Percentiles rank a stretch among this genome's conserved stretches.
These are phyloP conservation scores for Sebastes cheni DNA, from an alignment of 2,797 vertebrate genomes.

Conservation along the genomic window DNA sequence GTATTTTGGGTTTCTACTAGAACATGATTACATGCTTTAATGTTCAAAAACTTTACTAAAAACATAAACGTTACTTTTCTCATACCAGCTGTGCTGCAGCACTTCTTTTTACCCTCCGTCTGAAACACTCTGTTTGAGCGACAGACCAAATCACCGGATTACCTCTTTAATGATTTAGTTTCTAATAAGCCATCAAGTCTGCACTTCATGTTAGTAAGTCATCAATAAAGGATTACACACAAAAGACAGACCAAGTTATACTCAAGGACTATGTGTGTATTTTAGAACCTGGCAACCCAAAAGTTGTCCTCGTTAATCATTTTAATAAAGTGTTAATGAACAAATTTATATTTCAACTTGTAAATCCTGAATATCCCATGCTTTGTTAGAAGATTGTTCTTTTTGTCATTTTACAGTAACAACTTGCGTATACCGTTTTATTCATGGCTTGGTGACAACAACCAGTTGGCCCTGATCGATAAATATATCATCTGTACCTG, in stretches of 20 bases:
- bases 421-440: not conserved
- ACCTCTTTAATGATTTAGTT: not conserved
- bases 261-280: not conserved
- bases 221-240: not conserved
- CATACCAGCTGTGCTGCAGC: too few relatives aligned
- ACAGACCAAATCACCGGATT: not conserved
- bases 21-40: too few relatives aligned
- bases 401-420: not conserved
- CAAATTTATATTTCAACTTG: not conserved
- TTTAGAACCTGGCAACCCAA: not conserved
- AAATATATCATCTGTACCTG: slow-evolving; percentile 82
- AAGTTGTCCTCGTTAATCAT: not conserved
- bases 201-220: not conserved
- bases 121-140: too few relatives aligned
- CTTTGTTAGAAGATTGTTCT: not conserved
- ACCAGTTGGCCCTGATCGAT: not conserved
- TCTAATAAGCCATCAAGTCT: not conserved
- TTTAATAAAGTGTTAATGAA: not conserved
- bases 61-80: too few relatives aligned
- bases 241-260: not conserved
- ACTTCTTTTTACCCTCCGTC: too few relatives aligned
- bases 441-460: not conserved
- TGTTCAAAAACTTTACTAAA: too few relatives aligned
- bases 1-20: too few relatives aligned
- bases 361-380: not conserved